These are phyloP conservation scores for Caenorhabditis sulstoni DNA, from an alignment of 2,888 invertebrate species.

Conservation along the genomic window DNA sequence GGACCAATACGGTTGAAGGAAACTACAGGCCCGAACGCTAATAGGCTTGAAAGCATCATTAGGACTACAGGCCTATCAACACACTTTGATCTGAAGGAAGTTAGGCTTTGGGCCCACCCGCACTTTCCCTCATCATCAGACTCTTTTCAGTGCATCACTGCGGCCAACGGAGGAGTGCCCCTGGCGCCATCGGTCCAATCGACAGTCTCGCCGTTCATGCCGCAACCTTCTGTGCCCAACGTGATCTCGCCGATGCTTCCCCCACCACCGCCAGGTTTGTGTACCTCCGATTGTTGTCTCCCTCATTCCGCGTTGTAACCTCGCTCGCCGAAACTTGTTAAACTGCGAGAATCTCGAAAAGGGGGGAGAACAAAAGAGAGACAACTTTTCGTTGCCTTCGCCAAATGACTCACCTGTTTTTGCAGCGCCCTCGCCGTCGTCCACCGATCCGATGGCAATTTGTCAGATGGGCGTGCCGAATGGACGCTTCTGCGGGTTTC, in stretches of 20 bases:
- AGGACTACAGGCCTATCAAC: too few relatives aligned
- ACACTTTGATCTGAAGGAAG: too few relatives aligned
- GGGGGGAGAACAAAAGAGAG: conserved; percentile 40
- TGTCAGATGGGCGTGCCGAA: conserved; percentile 76
- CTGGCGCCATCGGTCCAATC: conserved; percentile 57
- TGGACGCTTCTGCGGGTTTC: conserved; percentile 79
- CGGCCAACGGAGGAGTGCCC: conserved; percentile 77
- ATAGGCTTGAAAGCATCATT: too few relatives aligned
- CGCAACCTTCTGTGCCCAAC: conserved; percentile 38
- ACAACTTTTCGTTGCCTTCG: not conserved
- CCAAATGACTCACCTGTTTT: conserved; percentile 18
- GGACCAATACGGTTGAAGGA: too few relatives aligned
- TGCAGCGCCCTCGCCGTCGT: conserved; percentile 30
- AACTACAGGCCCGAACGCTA: too few relatives aligned
- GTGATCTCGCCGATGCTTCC: conserved; percentile 45
- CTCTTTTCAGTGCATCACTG: conserved; percentile 76
- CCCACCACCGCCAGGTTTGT: conserved; percentile 17
- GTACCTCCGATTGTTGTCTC: too few relatives aligned
- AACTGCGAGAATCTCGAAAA: conserved; percentile 2
- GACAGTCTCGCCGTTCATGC: conserved; percentile 40
- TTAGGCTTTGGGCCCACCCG: too few relatives aligned
- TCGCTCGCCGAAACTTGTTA: too few relatives aligned
- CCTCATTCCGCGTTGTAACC: too few relatives aligned
- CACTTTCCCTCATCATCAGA: too few relatives aligned
- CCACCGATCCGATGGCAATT: conserved; percentile 55